These are phyloP conservation scores for Drosophila mojavensis DNA, from an alignment of 1,140 invertebrate genomes.

Conservation along the genomic window DNA sequence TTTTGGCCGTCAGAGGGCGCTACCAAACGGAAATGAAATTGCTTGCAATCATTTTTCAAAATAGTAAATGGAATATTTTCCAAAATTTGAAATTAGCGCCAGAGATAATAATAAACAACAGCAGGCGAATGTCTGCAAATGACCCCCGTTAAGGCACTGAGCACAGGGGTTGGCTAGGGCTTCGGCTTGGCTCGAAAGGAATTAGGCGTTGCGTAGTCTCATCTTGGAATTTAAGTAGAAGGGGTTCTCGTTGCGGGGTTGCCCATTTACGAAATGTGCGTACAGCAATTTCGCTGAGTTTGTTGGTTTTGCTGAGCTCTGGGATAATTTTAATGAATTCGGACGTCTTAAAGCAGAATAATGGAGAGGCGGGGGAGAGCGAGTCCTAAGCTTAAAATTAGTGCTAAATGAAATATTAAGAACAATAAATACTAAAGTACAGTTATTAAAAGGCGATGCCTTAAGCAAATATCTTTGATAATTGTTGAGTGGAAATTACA, in stretches of 20 bases:
- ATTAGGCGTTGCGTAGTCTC: conserved; percentile 4
- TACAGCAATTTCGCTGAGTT: conserved; percentile 57
- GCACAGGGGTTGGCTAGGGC: background rate
- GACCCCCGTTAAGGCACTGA: conserved; percentile 16
- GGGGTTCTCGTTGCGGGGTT: conserved; percentile 28
- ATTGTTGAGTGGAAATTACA: too few species aligned
- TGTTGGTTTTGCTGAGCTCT: conserved; percentile 13
- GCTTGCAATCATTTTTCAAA: conserved; percentile 81
- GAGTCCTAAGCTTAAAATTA: background rate
- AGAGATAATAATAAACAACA: conserved; percentile 79
- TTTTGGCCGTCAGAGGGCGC: conserved; percentile 34
- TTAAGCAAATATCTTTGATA: background rate
- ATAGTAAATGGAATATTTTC: conserved; percentile 79
- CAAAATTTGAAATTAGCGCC: conserved; percentile 75
- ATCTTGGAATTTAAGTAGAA: background rate
- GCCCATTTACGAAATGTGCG: conserved; percentile 74
- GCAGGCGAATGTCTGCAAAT: conserved; percentile 42
- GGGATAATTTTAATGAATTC: conserved; percentile 67
- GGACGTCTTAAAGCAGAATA: conserved; percentile 37
- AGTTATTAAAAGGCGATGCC: background rate
- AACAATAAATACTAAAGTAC: background rate
- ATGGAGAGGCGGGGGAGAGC: background rate
- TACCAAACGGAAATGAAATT: conserved; percentile 75
- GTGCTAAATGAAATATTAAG: background rate
- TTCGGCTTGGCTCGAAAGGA: background rate